A percentile compares a stretch with the other conserved stretches of the same genome.
Conservation (phyloP, 2,888 invertebrate genomes). For the Hofmannophila pseudospretella region DNA sequence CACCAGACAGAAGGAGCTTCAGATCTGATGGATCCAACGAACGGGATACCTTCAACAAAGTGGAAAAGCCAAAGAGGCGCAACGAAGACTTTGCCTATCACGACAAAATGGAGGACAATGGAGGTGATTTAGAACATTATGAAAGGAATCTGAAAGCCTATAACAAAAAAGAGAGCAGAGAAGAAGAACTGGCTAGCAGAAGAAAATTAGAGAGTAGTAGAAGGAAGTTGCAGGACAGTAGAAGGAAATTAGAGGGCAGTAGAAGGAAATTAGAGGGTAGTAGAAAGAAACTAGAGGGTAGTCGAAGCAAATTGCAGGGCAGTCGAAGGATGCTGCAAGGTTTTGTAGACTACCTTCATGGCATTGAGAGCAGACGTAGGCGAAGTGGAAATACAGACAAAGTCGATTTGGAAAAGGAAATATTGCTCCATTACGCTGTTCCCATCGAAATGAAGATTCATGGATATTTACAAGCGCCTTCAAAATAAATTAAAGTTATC, state of each 20-base stretch:
- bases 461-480: conserved; percentile 39
- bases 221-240: no score
- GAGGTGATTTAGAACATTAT: conserved; percentile 20
- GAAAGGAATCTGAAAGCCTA: conserved; percentile 31
- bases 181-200: no score
- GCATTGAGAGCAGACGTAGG: conserved; percentile 9
- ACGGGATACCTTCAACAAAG: neutral
- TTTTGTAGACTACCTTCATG: conserved; percentile 16
- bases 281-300: neutral
- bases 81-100: conserved; percentile 28
- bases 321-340: conserved; percentile 13
- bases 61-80: conserved; percentile 1
- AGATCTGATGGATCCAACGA: neutral
- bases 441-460: conserved; percentile 42
- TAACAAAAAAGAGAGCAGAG: conserved; percentile 1
- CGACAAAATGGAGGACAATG: conserved; percentile 24
- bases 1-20: conserved; percentile 18
- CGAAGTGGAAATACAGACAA: conserved; percentile 1
- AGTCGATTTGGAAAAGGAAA: conserved; percentile 23
- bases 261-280: no score
- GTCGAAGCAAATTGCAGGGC: no score
- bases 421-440: conserved; percentile 42
- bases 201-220: no score
- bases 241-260: no score
- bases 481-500: conserved; percentile 12